Percentiles rank a stretch among this genome's conserved stretches.
Evolutionary conservation across 2,888 invertebrate species (phyloP).

Genomic region (Allacma fusca): DNA sequence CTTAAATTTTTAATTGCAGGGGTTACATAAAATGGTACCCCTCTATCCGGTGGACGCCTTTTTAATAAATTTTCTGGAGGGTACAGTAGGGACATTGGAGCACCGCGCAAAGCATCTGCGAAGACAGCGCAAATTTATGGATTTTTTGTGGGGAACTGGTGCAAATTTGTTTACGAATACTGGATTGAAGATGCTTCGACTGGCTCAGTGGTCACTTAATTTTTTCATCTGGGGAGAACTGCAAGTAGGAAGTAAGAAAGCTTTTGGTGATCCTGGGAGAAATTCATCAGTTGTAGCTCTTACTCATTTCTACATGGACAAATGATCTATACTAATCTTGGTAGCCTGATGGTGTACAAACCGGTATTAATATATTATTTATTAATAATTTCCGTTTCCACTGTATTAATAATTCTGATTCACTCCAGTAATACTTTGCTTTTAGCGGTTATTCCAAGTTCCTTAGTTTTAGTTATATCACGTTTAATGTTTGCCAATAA

Average conservation of each 20-base stretch:
- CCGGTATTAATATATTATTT: no score
- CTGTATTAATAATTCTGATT: no score
- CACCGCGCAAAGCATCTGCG: background rate
- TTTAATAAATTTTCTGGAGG: slow-evolving; percentile 22
- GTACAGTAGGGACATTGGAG: background rate
- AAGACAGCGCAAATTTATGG: background rate
- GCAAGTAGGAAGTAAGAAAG: slow-evolving; percentile 23
- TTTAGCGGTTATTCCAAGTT: no score
- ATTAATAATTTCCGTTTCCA: no score
- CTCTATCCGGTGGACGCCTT: background rate
- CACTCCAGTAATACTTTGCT: no score
- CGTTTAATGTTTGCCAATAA: no score
- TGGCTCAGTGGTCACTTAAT: background rate
- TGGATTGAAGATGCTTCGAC: no score
- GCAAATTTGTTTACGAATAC: background rate
- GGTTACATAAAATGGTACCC: background rate
- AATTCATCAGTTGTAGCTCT: slow-evolving; percentile 13
- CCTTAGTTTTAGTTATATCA: no score
- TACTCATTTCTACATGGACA: background rate
- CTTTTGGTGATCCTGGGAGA: slow-evolving; percentile 30
- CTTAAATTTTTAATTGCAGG: no score
- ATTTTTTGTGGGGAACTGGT: background rate
- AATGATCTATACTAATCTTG: no score
- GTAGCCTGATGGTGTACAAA: no score
- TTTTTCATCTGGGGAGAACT: slow-evolving; percentile 15